Base-by-base conservation (phyloP, 2,888 invertebrate genomes). In the Frankliniella fusca region DNA sequence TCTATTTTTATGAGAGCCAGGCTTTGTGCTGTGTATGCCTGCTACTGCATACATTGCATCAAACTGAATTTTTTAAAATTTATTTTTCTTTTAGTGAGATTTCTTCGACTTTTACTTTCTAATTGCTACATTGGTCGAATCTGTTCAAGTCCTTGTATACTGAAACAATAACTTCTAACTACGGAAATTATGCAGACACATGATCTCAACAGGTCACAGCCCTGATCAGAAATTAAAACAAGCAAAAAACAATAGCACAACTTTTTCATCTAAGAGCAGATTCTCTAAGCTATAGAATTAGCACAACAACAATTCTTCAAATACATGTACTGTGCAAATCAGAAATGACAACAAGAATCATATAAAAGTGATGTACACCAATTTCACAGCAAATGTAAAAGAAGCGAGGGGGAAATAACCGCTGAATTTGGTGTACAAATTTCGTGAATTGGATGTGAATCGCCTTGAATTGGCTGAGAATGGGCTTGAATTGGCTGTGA, bases 71-170 rank as follows among this genome's bases (percentile, higher is more conserved):
- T 54, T 9, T 20, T 54, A 7, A 9, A 0, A 54, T 54, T 54
- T 11, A 20, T 9, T 38, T 38, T 38, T 38, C 5, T 38, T 20
- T 61, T n/a, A 61, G 61, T 8, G 61, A 61, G n/a, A 7, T 20
- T 61, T 61, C 61, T 76, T 76, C 70, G 70, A 76, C 70, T 76
- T 27, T 76, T 76, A 76, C 70, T 76, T 12, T 10, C 70, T 76
- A 76, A 76, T 27, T 76, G 23, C 70, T 76, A 76, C 70, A 76
- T 76, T 76, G 70, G 70, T 76, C 70, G 70, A 76, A 76, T 76
- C 27, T 76, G 27, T 23, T 23, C 27, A 76, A 76, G 61, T 61
- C n/a, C 70, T 76, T 20, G 15, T 54, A 54, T 5, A 15, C 15
- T 27, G 70, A 27, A 23, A 76, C 27, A 15, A 54, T 12, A 76